These are phyloP conservation scores for Orcinus orca DNA, from an alignment of 2,113 vertebrate genomes.

Conservation along the genomic window DNA sequence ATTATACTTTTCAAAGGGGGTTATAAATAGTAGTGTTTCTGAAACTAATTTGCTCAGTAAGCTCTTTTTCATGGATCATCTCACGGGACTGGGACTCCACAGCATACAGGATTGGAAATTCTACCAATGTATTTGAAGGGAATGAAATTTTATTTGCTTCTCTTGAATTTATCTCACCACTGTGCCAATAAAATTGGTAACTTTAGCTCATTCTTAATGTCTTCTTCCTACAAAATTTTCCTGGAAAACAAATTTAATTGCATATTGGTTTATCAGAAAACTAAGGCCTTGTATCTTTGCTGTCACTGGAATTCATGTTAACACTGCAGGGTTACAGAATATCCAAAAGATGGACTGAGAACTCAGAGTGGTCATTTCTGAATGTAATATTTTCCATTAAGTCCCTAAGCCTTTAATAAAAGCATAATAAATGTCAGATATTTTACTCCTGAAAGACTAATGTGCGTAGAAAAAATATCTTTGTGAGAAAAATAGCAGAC, in stretches of 20 bases:
- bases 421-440: neutral
- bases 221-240: neutral
- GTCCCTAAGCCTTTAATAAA: neutral
- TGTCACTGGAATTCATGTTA: neutral
- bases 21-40: neutral
- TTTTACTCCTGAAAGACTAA: neutral
- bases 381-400: neutral
- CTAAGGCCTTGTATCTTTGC: neutral
- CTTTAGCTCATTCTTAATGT: neutral
- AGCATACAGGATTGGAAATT: neutral
- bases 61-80: neutral
- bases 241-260: neutral
- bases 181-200: neutral
- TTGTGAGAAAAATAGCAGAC: neutral
- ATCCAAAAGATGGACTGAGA: neutral
- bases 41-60: conserved; percentile 20
- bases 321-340: neutral
- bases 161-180: neutral
- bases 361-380: neutral
- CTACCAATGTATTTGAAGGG: neutral
- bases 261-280: neutral
- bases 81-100: neutral
- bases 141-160: neutral
- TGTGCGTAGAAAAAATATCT: neutral
- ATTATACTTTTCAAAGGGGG: neutral